phyloP scores from a whole-genome alignment of 2,888 invertebrate genomes.

The Hoplodrina ambigua region DNA sequence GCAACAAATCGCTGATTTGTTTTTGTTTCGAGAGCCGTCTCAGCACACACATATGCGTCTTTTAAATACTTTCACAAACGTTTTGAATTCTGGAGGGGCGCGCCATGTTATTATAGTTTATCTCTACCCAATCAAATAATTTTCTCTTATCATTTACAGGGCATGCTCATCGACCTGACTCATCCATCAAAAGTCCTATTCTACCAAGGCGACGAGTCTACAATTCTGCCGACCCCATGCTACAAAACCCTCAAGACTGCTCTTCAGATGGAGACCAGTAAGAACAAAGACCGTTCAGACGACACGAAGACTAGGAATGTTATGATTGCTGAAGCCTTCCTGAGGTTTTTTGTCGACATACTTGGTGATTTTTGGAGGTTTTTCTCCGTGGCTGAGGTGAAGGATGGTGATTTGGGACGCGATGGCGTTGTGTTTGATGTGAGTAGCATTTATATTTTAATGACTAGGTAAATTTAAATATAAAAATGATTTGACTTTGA shows the following conservation, averaged over 20 bases:
- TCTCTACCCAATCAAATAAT: not conserved
- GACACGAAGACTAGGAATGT: slow-evolving; percentile 92
- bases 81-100: no score
- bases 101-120: no score
- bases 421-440: slow-evolving; percentile 84
- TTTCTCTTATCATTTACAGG: slow-evolving; percentile 83
- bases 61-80: no score
- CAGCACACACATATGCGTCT: no score
- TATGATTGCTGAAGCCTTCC: slow-evolving; percentile 94
- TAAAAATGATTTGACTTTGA: no score
- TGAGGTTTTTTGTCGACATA: slow-evolving; percentile 94
- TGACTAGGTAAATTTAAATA: no score
- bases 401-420: slow-evolving; percentile 78
- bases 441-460: slow-evolving; percentile 63
- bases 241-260: slow-evolving; percentile 92
- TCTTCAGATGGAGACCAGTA: slow-evolving; percentile 82
- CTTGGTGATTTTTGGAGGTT: slow-evolving; percentile 93
- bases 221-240: slow-evolving; percentile 93
- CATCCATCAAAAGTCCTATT: slow-evolving; percentile 90
- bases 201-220: slow-evolving; percentile 94
- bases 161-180: slow-evolving; percentile 93
- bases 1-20: no score
- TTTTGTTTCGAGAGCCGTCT: no score
- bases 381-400: slow-evolving; percentile 75
- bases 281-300: slow-evolving; percentile 72